Conservation (phyloP, 2,888 invertebrate genomes). For the Pinctada fucata region DNA sequence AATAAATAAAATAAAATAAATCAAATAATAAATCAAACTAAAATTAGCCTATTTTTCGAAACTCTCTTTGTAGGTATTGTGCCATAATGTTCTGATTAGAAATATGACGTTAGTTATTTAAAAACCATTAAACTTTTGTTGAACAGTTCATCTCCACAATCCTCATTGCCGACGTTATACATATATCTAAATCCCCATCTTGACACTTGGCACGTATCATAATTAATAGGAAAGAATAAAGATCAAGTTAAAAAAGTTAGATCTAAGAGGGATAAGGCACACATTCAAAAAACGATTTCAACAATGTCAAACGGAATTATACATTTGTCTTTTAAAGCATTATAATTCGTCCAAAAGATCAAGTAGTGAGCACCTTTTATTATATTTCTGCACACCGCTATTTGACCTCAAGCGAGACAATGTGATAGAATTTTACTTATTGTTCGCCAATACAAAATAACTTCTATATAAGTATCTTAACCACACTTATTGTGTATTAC, state of each 20-base stretch:
- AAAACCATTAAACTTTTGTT: too few species aligned
- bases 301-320: constrained; percentile 20
- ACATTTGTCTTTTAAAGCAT: neutral
- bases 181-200: too few species aligned
- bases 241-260: neutral
- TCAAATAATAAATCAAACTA: too few species aligned
- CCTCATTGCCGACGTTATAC: too few species aligned
- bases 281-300: neutral
- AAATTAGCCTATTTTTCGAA: too few species aligned
- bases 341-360: constrained; percentile 21
- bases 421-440: constrained; percentile 17
- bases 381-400: constrained; percentile 15
- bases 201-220: neutral
- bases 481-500: constrained; percentile 14
- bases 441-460: constrained; percentile 20
- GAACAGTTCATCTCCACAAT: too few species aligned
- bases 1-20: too few species aligned
- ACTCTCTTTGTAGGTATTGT: too few species aligned
- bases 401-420: constrained; percentile 32
- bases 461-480: constrained; percentile 25
- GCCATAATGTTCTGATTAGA: too few species aligned
- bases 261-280: neutral
- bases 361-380: constrained; percentile 16
- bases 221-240: neutral
- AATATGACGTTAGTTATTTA: too few species aligned